Base-by-base conservation (phyloP, 2,797 vertebrate genomes). In the Peromyscus melanophrys region DNA sequence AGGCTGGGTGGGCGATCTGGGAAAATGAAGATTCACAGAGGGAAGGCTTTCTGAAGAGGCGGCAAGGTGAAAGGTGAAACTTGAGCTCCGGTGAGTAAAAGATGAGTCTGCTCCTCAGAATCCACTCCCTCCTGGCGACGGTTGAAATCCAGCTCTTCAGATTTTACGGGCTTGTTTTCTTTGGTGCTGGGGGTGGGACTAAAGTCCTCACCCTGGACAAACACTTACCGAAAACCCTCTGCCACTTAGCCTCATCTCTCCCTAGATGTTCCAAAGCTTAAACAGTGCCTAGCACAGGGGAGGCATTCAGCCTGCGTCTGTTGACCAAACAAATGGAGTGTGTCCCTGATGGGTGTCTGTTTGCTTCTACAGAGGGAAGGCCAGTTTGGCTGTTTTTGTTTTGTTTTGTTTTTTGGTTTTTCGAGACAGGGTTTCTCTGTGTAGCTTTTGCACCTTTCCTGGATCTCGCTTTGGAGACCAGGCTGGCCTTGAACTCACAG, bases 11-110 rank as follows among this genome's bases (percentile, higher is more conserved):
- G 73, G 81, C 5, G 2, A 19, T 1, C 23, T 7, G 40, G 31
- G 67, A 57, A 49, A 4, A 1, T 2, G 1, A 16, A 13, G 34
- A 19, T 9, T 14, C 16, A 4, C 0, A 34, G 25, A n/a, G 57
- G 69, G 23, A 34, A 81, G 10, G n/a, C 27, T 76, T 91, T 46
- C 57, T 2, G 43, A 55, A 63, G 57, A 57, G 25, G 25, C 0
- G 0, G 76, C 25, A 7, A 69, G 80, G 59, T 14, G 63, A 43
- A 4, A n/a, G 82, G 52, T 67, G 11, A 4, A 43, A 6, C 37
- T 31, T 46, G 21, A 61, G 52, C 13, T 43, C 52, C 6, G 11
- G 0, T 3, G 9, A 63, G 10, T 0, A n/a, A 57, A 55, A 16
- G 80, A 46, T n/a, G 23, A 29, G 6, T 89, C 5, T 2, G 8